Conservation (phyloP, 1,140 invertebrate genomes). For the Drosophila subobscura region DNA sequence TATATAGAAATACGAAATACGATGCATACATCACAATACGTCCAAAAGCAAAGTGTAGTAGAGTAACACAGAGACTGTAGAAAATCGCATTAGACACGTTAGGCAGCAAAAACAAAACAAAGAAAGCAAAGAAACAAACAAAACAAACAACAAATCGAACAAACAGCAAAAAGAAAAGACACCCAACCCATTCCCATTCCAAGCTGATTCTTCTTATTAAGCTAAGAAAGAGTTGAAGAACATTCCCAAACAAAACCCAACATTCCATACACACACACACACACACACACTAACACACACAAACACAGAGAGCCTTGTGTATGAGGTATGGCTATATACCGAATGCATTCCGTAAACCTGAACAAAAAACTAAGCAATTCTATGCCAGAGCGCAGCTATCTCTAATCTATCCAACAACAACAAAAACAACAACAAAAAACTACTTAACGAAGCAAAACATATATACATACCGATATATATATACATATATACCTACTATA, state of each 20-base stretch:
- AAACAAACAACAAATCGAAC: conserved; percentile 23
- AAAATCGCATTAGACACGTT: conserved; percentile 78
- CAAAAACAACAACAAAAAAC: conserved; percentile 46
- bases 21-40: conserved; percentile 81
- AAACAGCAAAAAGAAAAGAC: conserved; percentile 13
- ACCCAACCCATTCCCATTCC: conserved; percentile 51
- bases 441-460: conserved; percentile 25
- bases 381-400: conserved; percentile 54
- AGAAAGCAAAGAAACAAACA: conserved; percentile 7
- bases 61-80: conserved; percentile 81
- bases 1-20: conserved; percentile 48
- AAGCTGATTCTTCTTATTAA: conserved; percentile 70
- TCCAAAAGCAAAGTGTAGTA: conserved; percentile 81
- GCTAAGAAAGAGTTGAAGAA: conserved; percentile 71
- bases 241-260: conserved; percentile 50
- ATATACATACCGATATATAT: conserved; percentile 52
- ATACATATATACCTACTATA: conserved; percentile 47
- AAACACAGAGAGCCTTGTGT: conserved; percentile 74
- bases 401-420: conserved; percentile 53
- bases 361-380: conserved; percentile 74
- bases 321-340: conserved; percentile 47
- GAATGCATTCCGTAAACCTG: conserved; percentile 69
- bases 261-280: conserved; percentile 18
- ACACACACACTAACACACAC: conserved; percentile 24
- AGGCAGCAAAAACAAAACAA: conserved; percentile 54